A percentile compares a stretch with the other conserved stretches of the same genome.
Conservation (phyloP, 2,113 vertebrate species). For the Corythaeola cristata region DNA sequence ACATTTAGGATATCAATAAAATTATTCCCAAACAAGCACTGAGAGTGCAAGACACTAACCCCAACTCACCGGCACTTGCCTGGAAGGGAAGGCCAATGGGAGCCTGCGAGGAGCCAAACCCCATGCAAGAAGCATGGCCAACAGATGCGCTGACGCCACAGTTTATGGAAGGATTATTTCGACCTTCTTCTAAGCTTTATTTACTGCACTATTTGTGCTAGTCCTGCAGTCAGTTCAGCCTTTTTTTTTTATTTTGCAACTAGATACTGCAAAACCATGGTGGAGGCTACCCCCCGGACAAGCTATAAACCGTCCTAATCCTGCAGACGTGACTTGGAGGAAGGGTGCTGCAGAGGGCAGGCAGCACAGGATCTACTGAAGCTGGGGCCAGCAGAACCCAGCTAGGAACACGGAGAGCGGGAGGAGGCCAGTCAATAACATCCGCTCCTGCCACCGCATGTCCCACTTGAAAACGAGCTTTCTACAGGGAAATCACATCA, state of each 20-base stretch:
- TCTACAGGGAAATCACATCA: neutral
- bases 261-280: neutral
- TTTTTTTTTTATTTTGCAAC: neutral
- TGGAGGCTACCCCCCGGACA: neutral
- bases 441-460: fast-evolving
- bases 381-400: neutral
- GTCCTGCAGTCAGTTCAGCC: neutral
- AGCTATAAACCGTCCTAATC: neutral
- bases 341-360: neutral
- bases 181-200: neutral
- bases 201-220: neutral
- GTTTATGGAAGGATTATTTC: neutral
- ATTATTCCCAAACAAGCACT: fast-evolving
- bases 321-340: neutral
- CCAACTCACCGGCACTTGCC: neutral
- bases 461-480: neutral
- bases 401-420: neutral
- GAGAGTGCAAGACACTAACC: neutral
- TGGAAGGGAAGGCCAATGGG: neutral
- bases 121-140: neutral
- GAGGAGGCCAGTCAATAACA: neutral
- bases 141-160: neutral
- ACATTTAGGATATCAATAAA: neutral
- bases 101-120: neutral
- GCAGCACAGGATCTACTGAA: neutral